Evolutionary conservation across 2,888 invertebrate species (phyloP), one percentile per base, ranked within the genome.

Genomic region (Acrobeloides nanus): DNA sequence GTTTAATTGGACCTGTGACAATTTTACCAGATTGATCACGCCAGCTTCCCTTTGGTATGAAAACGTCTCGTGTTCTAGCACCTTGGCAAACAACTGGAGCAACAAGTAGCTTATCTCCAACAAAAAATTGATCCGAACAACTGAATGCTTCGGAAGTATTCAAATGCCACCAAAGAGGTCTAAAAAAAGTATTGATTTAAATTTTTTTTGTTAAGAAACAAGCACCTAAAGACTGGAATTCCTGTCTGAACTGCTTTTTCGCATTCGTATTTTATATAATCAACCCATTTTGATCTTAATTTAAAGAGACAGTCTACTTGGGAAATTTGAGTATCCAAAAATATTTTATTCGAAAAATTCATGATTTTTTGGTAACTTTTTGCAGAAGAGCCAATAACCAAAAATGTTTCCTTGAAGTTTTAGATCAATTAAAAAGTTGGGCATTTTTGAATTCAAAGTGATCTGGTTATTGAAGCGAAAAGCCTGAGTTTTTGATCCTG

Each of bases 81-180:
- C 84, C 83, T 0, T 82, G 80, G 42, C 83, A 78, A 26, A 89
- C 74, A 39, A 90, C 82, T 0, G 90, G 90, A 0, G 89, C 89
- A 0, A 90, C 89, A 26, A 90, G 85, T 0, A 90, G 79, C n/a
- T 34, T 86, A 60, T 86, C 86, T 0, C 89, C 89, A 1, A 90
- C 82, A 0, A 86, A 84, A 75, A 90, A 90, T 75, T 90, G 86
- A 71, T 89, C 88, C 20, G 81, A 81, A 0, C 47, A 48, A 4
- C 10, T 8, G 12, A 50, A 34, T 12, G 53, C 52, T 43, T 48
- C 42, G 18, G 26, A n/a, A 8, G 51, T 24, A 20, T 39, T 32
- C 17, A 56, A 15, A 5, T 10, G 35, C 42, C 46, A 54, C 90
- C 89, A 90, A 42, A 90, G 77, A 0, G 89, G 89, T 1, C 89